Conservation (phyloP, 2,888 invertebrate genomes). For the Uropetala carovei region DNA sequence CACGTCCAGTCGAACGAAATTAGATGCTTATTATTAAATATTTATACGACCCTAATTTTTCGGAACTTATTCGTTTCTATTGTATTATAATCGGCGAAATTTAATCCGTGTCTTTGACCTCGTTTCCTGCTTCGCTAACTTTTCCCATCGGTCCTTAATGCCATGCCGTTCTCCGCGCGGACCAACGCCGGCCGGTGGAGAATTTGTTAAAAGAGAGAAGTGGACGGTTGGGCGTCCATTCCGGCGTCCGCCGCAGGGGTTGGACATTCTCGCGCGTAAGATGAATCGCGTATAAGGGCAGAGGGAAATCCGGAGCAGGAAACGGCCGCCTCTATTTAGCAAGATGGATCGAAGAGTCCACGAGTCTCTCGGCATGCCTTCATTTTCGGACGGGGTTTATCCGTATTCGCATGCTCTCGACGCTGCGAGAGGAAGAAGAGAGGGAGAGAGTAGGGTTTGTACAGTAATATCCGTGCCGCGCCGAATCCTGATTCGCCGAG, state of each 20-base stretch:
- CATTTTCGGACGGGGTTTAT: neutral
- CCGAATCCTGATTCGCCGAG: neutral
- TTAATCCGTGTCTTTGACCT: too few species aligned
- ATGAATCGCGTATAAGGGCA: neutral
- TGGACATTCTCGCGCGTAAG: neutral
- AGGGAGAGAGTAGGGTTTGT: neutral
- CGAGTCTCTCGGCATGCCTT: neutral
- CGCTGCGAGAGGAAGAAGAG: neutral
- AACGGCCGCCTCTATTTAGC: neutral
- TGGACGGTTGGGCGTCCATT: neutral
- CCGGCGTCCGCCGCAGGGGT: neutral
- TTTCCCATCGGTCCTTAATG: neutral
- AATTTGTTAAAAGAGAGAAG: neutral
- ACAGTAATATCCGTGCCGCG: neutral
- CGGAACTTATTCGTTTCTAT: too few species aligned
- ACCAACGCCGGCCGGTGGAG: neutral
- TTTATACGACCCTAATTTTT: too few species aligned
- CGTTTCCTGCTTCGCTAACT: neutral
- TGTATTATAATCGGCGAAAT: too few species aligned
- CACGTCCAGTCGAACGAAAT: too few species aligned
- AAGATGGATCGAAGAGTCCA: constrained; percentile 5
- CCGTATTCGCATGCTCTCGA: neutral
- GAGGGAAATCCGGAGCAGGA: constrained; percentile 27
- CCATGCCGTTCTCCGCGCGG: neutral
- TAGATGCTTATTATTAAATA: too few species aligned